phyloP scores from a whole-genome alignment of 2,113 vertebrate species.

The Seriola aureovittata region DNA sequence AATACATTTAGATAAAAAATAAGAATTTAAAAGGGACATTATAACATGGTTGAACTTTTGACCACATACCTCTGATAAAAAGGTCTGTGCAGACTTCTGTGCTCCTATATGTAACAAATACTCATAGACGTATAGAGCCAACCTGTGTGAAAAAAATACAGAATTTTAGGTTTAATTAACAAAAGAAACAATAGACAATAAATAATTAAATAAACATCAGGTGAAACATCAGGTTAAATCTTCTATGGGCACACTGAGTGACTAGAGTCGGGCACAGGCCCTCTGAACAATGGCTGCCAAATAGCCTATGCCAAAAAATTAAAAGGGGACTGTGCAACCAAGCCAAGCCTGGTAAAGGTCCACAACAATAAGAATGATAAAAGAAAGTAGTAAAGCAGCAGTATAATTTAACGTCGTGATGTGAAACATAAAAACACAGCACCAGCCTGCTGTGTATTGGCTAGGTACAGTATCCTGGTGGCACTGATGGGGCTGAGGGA shows the following conservation, averaged over 20 bases:
- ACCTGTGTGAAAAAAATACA: slow-evolving; percentile 75
- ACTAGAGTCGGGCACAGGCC: slow-evolving; percentile 65
- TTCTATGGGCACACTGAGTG: slow-evolving; percentile 46
- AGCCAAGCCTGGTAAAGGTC: slow-evolving; percentile 39
- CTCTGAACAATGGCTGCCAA: slow-evolving; percentile 81
- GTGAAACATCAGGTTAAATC: slow-evolving; percentile 30
- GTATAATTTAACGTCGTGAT: slow-evolving; percentile 8
- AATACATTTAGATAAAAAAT: no score
- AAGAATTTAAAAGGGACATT: not conserved
- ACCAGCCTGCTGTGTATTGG: slow-evolving; percentile 49
- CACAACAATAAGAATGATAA: slow-evolving; percentile 23
- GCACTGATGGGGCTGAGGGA: slow-evolving; percentile 72
- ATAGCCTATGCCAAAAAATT: slow-evolving; percentile 66
- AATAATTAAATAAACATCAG: slow-evolving; percentile 10
- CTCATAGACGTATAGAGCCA: slow-evolving; percentile 97
- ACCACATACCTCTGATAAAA: slow-evolving; percentile 93
- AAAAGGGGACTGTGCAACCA: slow-evolving; percentile 58
- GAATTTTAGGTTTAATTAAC: slow-evolving; percentile 1
- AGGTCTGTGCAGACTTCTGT: slow-evolving; percentile 98
- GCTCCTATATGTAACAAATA: slow-evolving; percentile 98
- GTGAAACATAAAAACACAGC: not conserved
- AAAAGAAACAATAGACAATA: not conserved
- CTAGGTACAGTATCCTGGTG: slow-evolving; percentile 53
- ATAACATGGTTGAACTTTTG: slow-evolving; percentile 18
- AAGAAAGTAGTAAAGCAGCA: slow-evolving; percentile 28